Evolutionary conservation across 2,888 invertebrate genomes (phyloP).

Genomic region (Orchesellides sinensis): DNA sequence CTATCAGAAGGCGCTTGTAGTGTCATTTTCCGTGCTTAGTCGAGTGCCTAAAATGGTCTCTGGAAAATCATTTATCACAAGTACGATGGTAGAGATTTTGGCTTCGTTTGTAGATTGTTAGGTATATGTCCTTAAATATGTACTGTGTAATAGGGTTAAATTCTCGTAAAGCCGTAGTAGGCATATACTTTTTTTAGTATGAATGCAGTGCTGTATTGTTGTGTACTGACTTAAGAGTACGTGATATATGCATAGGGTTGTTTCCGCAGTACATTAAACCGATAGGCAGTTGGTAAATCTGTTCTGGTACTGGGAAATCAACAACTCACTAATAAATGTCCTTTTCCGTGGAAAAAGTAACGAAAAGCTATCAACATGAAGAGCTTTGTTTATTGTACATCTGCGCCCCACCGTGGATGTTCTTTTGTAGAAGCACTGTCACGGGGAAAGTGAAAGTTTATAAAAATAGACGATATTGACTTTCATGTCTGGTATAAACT

Average conservation of each 20-base stretch:
- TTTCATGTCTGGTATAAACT: too few relatives aligned
- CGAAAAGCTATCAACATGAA: neutral
- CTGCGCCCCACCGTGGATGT: too few relatives aligned
- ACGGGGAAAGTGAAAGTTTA: neutral
- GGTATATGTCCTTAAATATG: too few relatives aligned
- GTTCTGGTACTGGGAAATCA: neutral
- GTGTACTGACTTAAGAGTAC: too few relatives aligned
- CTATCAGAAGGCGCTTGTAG: conserved; percentile 68
- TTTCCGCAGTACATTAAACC: neutral
- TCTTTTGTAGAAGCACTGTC: neutral
- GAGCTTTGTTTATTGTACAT: neutral
- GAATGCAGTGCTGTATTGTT: neutral
- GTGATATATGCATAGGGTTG: neutral
- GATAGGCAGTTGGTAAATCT: neutral
- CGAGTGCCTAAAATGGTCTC: conserved; percentile 75
- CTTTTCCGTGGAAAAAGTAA: conserved; percentile 23
- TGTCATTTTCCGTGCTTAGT: conserved; percentile 72
- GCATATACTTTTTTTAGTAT: neutral
- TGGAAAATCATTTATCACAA: conserved; percentile 75
- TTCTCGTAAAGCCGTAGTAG: too few relatives aligned
- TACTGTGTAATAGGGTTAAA: too few relatives aligned
- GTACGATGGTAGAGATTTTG: neutral
- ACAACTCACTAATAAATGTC: conserved; percentile 54
- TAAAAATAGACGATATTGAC: neutral
- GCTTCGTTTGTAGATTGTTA: too few relatives aligned